These are phyloP conservation scores for Tineola bisselliella DNA, from an alignment of 2,888 invertebrate genomes.

Conservation along the genomic window DNA sequence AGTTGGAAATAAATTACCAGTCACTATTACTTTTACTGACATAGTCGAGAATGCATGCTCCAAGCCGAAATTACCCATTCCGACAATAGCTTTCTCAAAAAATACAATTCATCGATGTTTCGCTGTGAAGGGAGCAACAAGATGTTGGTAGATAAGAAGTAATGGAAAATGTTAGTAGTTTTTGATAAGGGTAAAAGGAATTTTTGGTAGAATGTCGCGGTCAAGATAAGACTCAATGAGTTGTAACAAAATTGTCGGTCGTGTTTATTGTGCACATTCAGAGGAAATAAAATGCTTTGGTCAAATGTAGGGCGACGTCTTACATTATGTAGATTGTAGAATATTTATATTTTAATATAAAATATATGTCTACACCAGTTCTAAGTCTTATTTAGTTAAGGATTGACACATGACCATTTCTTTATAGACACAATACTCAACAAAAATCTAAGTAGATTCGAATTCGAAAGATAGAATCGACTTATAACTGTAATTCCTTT, in stretches of 20 bases:
- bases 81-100: background rate
- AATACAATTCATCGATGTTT: conserved; percentile 1
- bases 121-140: background rate
- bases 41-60: background rate
- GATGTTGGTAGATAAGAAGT: background rate
- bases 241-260: conserved; percentile 45
- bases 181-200: background rate
- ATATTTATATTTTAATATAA: background rate
- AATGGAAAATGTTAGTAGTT: conserved; percentile 2
- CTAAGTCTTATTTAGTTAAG: too few relatives aligned
- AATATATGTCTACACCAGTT: too few relatives aligned
- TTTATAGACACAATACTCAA: too few relatives aligned
- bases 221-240: conserved; percentile 44
- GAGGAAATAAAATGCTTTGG: conserved; percentile 20
- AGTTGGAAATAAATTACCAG: conserved; percentile 8
- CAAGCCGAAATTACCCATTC: background rate
- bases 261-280: conserved; percentile 35
- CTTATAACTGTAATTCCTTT: too few relatives aligned
- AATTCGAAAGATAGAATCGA: too few relatives aligned
- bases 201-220: conserved; percentile 22
- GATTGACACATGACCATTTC: too few relatives aligned
- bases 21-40: conserved; percentile 10
- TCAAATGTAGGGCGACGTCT: conserved; percentile 2
- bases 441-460: too few relatives aligned
- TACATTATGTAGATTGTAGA: background rate